Base-by-base conservation (phyloP, 2,113 vertebrate species). In the Bos indicus region DNA sequence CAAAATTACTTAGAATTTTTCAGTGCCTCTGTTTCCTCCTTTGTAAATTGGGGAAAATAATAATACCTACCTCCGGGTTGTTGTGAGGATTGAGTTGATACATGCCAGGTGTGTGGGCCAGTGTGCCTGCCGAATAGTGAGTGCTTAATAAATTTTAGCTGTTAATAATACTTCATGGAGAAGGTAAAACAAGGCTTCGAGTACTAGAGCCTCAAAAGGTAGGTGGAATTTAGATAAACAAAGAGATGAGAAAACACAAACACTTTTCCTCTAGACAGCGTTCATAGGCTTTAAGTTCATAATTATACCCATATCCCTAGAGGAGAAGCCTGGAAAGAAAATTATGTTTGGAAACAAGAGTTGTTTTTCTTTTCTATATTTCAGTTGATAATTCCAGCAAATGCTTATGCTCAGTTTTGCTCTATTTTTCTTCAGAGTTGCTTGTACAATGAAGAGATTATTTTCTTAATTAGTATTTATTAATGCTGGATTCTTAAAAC, bases 401-500 rank as follows among this genome's bases (percentile, higher is more conserved):
- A 95, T 62, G 16, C 48, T 71, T 95, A 71, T 71, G 46, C 21
- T 86, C 28, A 64, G 0, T 92, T 95, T 95, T 74, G 67, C 59
- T 93, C 33, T 87, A 0, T 90, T 97, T 96, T 94, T 95, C 78
- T 96, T 96, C 30, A 95, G 46, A 91, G 51, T 48, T 97, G 15
- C 25, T 96, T 92, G 11, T 93, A 59, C 56, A 78, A 10, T 77
- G 59, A 92, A 91, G 40, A 89, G 43, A 21, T 71, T 67, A 64
- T 95, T 97, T 85, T 97, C n/a, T 95, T 89, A 74, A 90, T 43
- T 95, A 64, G 26, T 8, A 80, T 92, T 90, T 92, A 77, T 54
- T 93, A 43, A 57, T 95, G 64, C 36, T 92, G 12, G 89, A 48
- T 95, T 97, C n/a, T 88, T 96, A 88, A 94, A 95, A 90, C 92